Conservation (phyloP, 1,140 invertebrate genomes). For the Aphidius ervi region DNA sequence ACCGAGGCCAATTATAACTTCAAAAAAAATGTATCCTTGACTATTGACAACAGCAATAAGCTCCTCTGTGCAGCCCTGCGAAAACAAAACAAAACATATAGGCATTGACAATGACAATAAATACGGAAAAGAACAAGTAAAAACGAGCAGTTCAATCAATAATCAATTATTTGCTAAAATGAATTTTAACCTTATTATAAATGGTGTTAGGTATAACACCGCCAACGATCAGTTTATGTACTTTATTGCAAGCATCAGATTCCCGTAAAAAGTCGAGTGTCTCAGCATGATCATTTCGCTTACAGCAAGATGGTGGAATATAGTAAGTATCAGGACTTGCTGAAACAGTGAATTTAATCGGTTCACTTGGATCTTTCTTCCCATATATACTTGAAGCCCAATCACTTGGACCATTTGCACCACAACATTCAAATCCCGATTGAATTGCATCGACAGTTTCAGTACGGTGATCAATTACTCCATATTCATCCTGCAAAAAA, state of each 20-base stretch:
- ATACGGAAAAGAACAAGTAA: background rate
- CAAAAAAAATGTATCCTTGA: constrained; percentile 62
- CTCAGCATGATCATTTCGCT: constrained; percentile 26
- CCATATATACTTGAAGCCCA: constrained; percentile 66
- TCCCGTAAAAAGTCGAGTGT: constrained; percentile 18
- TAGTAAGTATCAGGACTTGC: constrained; percentile 44
- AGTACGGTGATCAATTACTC: constrained; percentile 58
- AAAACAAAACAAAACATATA: too few species aligned
- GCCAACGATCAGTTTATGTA: constrained; percentile 51
- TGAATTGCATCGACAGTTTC: constrained; percentile 69
- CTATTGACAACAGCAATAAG: constrained; percentile 60
- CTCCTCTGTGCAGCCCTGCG: constrained; percentile 70
- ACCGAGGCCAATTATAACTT: constrained; percentile 62
- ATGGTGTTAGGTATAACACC: constrained; percentile 52
- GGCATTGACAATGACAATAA: constrained; percentile 17
- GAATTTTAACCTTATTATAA: constrained; percentile 52
- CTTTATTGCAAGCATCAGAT: constrained; percentile 48
- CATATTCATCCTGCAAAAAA: constrained; percentile 60
- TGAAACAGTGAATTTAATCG: constrained; percentile 37
- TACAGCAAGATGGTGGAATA: constrained; percentile 63
- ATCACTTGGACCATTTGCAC: constrained; percentile 65
- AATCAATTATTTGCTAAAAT: background rate
- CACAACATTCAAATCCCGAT: constrained; percentile 66
- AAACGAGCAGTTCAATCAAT: background rate
- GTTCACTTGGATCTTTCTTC: constrained; percentile 34